Evolutionary conservation across 1,140 invertebrate genomes (phyloP).

Genomic region (Drosophila eugracilis): DNA sequence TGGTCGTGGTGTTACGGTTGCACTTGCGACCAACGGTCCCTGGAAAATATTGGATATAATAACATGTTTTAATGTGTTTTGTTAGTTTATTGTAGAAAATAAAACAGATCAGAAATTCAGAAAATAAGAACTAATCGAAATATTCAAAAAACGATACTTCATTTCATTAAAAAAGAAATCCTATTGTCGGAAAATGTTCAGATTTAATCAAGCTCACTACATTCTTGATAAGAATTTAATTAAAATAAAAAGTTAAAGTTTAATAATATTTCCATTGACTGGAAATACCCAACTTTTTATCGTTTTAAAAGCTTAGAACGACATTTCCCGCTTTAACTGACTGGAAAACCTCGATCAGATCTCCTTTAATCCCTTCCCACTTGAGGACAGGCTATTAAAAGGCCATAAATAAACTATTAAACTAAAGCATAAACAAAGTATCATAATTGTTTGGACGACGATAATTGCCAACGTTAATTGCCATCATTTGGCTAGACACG

Average conservation of each 20-base stretch:
- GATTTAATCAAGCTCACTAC: too few relatives aligned
- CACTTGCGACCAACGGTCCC: constrained; percentile 93
- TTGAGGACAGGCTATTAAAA: constrained; percentile 58
- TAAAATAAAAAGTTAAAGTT: too few relatives aligned
- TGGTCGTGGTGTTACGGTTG: constrained; percentile 89
- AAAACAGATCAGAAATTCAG: neutral
- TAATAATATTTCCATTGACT: too few relatives aligned
- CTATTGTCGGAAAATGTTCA: too few relatives aligned
- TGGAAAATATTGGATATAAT: constrained; percentile 36
- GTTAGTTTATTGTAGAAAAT: neutral
- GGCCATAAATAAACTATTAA: constrained; percentile 78
- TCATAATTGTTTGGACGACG: constrained; percentile 70
- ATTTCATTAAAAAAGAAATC: too few relatives aligned
- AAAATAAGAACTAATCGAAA: too few relatives aligned
- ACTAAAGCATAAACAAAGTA: constrained; percentile 74
- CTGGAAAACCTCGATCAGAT: too few relatives aligned
- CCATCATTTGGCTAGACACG: constrained; percentile 73
- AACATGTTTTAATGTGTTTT: neutral
- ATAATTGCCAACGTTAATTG: constrained; percentile 79
- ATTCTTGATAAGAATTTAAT: too few relatives aligned
- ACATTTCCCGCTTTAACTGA: too few relatives aligned
- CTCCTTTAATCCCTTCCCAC: neutral
- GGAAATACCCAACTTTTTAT: too few relatives aligned
- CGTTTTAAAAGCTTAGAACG: too few relatives aligned
- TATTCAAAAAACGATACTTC: too few relatives aligned